Evolutionary conservation across 2,797 vertebrate genomes (phyloP), one percentile per base, ranked within the genome.

Genomic region (Onychomys arenicola): DNA sequence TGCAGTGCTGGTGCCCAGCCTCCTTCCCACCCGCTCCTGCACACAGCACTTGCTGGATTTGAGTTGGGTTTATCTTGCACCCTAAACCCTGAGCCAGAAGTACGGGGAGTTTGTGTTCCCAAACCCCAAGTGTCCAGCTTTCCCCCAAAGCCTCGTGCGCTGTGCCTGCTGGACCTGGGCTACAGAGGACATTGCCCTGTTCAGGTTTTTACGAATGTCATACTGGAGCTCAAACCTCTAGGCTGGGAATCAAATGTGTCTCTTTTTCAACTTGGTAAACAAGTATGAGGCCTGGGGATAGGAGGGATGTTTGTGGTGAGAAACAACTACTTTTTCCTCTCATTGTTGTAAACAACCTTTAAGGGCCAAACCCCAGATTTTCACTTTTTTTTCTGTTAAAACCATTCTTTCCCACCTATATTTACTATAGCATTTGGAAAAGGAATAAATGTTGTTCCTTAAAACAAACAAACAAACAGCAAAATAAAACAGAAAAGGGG

Each of bases 351-450:
- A 99, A 99, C 99, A 99, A 99, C 98, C 99, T 99, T 99, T 99
- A 98, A 98, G 96, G 98, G 99, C 99, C 98, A 98, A 98, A 97
- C 96, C 97, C 98, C 99, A 99, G 99, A 99, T 99, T 99, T 99
- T 99, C 99, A 99, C 98, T 99, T 99, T 99, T 99, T 99, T 99
- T 99, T 99, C 99, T 99, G 99, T 99, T 99, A 99, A 99, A 99
- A 98, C 99, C 98, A 98, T 98, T 97, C 96, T 99, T 97, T 97
- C 93, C 96, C 99, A 99, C 99, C 99, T 98, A 99, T 99, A 99
- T 99, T 99, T 99, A 99, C 99, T 99, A 99, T 99, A 99, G 99
- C 99, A 98, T 99, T 99, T 98, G 99, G 93, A 96, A 99, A 99
- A 99, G 99, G 99, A 99, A 99, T 99, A 99, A 99, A 99, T 99